phyloP scores from a whole-genome alignment of 2,888 invertebrate species.

The Xestoiulus laeticollis region DNA sequence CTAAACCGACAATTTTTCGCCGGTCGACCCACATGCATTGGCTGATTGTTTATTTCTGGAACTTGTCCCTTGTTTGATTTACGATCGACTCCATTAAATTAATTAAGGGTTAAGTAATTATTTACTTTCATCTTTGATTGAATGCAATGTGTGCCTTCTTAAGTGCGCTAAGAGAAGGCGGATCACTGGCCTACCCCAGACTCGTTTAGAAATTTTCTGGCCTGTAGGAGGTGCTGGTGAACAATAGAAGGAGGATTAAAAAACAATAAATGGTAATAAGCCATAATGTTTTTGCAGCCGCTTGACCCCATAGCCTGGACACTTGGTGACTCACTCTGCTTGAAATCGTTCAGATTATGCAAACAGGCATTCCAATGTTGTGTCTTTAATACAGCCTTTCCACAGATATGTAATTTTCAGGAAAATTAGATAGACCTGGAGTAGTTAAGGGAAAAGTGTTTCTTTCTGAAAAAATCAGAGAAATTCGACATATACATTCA shows the following conservation, averaged over 20 bases:
- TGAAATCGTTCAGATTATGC: too few relatives aligned
- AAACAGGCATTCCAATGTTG: too few relatives aligned
- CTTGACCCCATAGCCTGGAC: neutral
- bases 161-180: neutral
- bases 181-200: neutral
- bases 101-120: neutral
- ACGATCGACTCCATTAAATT: neutral
- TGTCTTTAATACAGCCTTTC: too few relatives aligned
- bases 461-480: too few relatives aligned
- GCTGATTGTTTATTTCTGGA: neutral
- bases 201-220: neutral
- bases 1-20: neutral
- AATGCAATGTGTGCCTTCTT: neutral
- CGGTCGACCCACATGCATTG: neutral
- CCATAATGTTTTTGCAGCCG: neutral
- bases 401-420: too few relatives aligned
- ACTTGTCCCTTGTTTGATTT: neutral
- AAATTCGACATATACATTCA: too few relatives aligned
- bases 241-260: neutral
- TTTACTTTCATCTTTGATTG: neutral
- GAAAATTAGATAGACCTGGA: too few relatives aligned
- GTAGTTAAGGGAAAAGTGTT: too few relatives aligned
- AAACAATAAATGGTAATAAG: neutral
- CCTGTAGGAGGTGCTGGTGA: neutral
- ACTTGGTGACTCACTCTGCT: neutral